These are phyloP conservation scores for Drosophila triauraria DNA, from an alignment of 1,140 invertebrate genomes.

Conservation along the genomic window DNA sequence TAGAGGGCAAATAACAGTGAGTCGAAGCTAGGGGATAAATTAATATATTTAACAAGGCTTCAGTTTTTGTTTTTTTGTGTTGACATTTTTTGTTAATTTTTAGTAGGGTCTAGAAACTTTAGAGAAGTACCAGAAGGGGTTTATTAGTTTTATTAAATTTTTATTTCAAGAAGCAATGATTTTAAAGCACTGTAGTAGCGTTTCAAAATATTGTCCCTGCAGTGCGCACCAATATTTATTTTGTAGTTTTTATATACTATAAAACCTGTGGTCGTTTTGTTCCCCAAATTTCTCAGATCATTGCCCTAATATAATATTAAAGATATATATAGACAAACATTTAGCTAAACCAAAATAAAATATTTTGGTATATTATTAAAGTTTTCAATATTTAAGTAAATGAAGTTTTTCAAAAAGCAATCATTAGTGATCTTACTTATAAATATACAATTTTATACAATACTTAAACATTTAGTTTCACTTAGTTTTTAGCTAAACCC, in stretches of 20 bases:
- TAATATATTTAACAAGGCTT: background rate
- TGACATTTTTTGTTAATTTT: background rate
- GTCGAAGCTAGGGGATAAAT: background rate
- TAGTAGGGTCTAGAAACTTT: background rate
- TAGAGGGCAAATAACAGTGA: conserved; percentile 46
- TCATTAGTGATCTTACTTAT: too few relatives aligned
- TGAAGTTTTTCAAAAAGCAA: too few relatives aligned
- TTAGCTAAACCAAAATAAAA: too few relatives aligned
- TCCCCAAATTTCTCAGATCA: background rate
- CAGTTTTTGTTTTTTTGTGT: background rate
- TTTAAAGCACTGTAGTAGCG: conserved; percentile 24
- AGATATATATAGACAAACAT: too few relatives aligned
- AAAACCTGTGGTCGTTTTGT: too few relatives aligned
- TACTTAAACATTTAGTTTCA: too few relatives aligned
- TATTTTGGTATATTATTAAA: too few relatives aligned
- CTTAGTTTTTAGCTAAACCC: too few relatives aligned
- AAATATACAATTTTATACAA: too few relatives aligned
- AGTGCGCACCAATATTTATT: conserved; percentile 43
- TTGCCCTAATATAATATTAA: too few relatives aligned
- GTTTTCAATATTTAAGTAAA: too few relatives aligned
- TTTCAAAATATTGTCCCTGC: conserved; percentile 32
- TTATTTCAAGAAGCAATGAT: background rate
- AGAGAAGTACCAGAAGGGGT: background rate
- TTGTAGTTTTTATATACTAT: conserved; percentile 24
- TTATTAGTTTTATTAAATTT: background rate